phyloP scores from a whole-genome alignment of 2,888 invertebrate genomes.

The Campoplex capitator region DNA sequence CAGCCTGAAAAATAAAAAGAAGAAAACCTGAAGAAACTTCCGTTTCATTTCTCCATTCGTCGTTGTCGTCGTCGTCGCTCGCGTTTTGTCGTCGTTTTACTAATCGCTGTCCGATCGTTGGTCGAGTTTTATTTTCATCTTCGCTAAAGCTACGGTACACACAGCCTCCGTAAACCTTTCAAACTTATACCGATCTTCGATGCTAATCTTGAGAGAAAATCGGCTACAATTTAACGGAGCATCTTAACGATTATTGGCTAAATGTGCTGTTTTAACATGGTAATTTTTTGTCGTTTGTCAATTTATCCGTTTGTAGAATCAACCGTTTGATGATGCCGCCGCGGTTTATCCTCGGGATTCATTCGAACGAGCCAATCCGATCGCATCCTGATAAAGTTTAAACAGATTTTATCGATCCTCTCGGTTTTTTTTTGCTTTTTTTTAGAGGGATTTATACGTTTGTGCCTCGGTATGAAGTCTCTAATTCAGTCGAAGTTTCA shows the following conservation, averaged over 20 bases:
- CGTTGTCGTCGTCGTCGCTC: background rate
- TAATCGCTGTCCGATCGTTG: slow-evolving; percentile 44
- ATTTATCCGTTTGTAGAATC: slow-evolving; percentile 15
- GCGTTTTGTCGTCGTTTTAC: slow-evolving; percentile 33
- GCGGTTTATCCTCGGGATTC: slow-evolving; percentile 35
- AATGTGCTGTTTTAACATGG: slow-evolving; percentile 6
- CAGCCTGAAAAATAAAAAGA: background rate
- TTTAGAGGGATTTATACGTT: slow-evolving; percentile 32
- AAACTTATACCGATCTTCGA: slow-evolving; percentile 31
- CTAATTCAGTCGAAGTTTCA: background rate
- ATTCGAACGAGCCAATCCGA: slow-evolving; percentile 60
- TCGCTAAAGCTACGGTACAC: background rate
- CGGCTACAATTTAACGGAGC: slow-evolving; percentile 52
- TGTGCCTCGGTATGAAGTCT: background rate
- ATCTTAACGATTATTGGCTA: slow-evolving; percentile 35
- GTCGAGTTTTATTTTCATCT: slow-evolving; percentile 9
- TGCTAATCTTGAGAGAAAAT: slow-evolving; percentile 58
- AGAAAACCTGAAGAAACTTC: slow-evolving; percentile 32
- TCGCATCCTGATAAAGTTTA: slow-evolving; percentile 47
- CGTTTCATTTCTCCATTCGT: slow-evolving; percentile 31
- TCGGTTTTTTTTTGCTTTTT: slow-evolving; percentile 1
- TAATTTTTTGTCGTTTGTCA: background rate
- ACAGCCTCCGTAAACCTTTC: slow-evolving; percentile 10
- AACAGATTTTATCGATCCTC: slow-evolving; percentile 39
- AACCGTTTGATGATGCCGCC: slow-evolving; percentile 58